Evolutionary conservation across 2,888 invertebrate species (phyloP).

Genomic region (Euphydryas editha): DNA sequence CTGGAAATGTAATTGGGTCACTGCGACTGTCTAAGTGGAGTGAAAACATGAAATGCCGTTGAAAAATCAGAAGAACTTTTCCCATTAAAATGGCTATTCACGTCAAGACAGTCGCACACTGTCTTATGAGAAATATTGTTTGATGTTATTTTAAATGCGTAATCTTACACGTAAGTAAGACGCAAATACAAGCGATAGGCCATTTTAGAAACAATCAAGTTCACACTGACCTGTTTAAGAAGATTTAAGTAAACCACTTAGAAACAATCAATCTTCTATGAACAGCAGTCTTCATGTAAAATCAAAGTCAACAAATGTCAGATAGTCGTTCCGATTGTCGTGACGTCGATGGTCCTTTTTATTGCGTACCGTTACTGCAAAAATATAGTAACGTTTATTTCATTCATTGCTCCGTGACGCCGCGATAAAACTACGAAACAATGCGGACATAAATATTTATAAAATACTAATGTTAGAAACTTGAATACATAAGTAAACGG

Average conservation of each 20-base stretch:
- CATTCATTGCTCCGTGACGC: conserved; percentile 31
- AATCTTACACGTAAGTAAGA: too few relatives aligned
- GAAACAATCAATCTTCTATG: too few relatives aligned
- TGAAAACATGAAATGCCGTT: conserved; percentile 19
- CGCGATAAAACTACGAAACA: conserved; percentile 21
- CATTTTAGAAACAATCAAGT: too few relatives aligned
- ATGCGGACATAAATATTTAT: conserved; percentile 17
- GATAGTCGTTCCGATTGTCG: not conserved
- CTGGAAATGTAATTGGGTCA: conserved; percentile 22
- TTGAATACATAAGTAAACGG: conserved; percentile 2
- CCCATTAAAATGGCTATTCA: not conserved
- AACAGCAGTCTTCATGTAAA: too few relatives aligned
- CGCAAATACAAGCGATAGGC: too few relatives aligned
- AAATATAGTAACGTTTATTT: conserved; percentile 31
- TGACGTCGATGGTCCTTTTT: not conserved
- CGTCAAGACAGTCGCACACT: not conserved
- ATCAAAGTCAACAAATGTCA: too few relatives aligned
- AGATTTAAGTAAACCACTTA: too few relatives aligned
- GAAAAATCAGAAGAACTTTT: conserved; percentile 20
- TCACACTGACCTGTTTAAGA: too few relatives aligned
- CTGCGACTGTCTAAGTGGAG: conserved; percentile 21
- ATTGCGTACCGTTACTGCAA: not conserved
- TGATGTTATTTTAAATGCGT: too few relatives aligned
- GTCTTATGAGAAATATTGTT: not conserved
- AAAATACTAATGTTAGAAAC: conserved; percentile 9